A percentile compares a stretch with the other conserved stretches of the same genome.
Conservation (phyloP, 2,797 vertebrate genomes). For the Hyperoplus lanceolatus region DNA sequence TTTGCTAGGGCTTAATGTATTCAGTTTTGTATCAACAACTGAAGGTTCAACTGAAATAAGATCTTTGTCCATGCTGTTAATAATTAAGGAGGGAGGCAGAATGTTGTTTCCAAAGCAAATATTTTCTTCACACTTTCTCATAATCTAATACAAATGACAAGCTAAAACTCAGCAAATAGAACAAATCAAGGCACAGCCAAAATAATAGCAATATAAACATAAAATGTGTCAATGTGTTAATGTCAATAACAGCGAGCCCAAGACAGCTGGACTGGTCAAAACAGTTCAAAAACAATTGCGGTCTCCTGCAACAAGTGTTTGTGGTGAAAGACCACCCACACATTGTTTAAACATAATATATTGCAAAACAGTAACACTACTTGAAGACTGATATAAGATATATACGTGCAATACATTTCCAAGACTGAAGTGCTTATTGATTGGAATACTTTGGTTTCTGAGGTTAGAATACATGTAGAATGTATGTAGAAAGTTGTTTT, state of each 20-base stretch:
- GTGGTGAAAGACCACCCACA: conserved; percentile 57
- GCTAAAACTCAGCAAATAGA: background rate
- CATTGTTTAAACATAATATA: conserved; percentile 26
- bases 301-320: conserved; percentile 52
- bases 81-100: background rate
- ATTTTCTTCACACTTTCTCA: conserved; percentile 10
- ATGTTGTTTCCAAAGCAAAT: background rate
- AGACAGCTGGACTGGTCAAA: conserved; percentile 52
- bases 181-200: conserved; percentile 1
- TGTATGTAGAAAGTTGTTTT: background rate
- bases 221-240: conserved; percentile 11
- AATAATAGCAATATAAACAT: conserved; percentile 4
- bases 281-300: conserved; percentile 42
- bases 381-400: conserved; percentile 7
- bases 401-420: background rate
- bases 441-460: background rate
- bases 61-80: conserved; percentile 6
- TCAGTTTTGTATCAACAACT: conserved; percentile 10
- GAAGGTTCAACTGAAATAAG: background rate
- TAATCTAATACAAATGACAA: conserved; percentile 8
- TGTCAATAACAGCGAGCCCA: conserved; percentile 14
- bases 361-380: conserved; percentile 11
- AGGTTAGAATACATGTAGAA: background rate
- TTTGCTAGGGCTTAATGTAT: background rate
- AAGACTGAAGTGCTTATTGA: background rate